Percentiles rank a stretch among this genome's conserved stretches.
Evolutionary conservation across 2,888 invertebrate species (phyloP).

Genomic region (Geophilus truncorum): DNA sequence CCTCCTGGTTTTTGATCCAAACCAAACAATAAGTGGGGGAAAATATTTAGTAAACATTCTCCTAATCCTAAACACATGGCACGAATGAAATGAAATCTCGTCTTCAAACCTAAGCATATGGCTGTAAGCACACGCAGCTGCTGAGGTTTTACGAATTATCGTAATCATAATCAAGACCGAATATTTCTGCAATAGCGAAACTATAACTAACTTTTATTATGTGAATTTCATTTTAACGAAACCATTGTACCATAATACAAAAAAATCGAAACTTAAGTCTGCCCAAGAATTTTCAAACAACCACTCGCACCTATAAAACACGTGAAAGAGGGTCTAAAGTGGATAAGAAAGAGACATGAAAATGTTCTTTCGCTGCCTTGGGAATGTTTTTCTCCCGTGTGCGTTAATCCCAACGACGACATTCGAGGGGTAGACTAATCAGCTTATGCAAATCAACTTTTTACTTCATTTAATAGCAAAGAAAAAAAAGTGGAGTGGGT

Average conservation of each 20-base stretch:
- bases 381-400: neutral
- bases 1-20: neutral
- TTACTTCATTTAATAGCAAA: neutral
- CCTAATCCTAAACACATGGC: neutral
- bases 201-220: neutral
- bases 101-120: neutral
- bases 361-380: neutral
- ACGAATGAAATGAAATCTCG: neutral
- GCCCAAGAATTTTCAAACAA: neutral
- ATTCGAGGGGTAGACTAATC: neutral
- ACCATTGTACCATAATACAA: neutral
- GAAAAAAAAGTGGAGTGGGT: neutral
- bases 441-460: constrained; percentile 25
- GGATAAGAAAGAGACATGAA: constrained; percentile 18
- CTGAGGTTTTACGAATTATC: neutral
- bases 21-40: neutral
- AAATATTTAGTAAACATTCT: neutral
- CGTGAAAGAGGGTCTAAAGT: neutral
- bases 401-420: constrained; percentile 22
- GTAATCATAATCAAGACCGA: neutral
- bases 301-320: neutral
- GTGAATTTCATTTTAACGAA: neutral
- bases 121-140: neutral
- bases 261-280: neutral
- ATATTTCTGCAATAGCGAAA: neutral